Percentiles rank a stretch among this genome's conserved stretches.
Conservation (phyloP, 2,797 vertebrate genomes). For the Notoglanidium macrostoma region DNA sequence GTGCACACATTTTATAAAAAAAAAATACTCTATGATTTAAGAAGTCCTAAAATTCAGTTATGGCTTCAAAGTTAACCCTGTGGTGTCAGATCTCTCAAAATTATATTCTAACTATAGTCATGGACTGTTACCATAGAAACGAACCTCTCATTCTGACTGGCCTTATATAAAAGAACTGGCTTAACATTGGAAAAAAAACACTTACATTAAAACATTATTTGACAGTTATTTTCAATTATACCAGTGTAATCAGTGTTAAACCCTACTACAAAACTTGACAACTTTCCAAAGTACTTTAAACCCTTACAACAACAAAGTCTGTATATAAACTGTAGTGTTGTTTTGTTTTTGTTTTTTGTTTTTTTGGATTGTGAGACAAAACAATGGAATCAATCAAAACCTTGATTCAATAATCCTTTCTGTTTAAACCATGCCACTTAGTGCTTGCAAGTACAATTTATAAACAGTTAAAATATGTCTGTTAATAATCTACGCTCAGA, state of each 20-base stretch:
- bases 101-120: neutral
- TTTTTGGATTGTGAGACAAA: neutral
- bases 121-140: neutral
- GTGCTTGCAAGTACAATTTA: neutral
- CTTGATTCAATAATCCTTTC: neutral
- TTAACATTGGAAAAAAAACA: neutral
- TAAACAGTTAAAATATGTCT: neutral
- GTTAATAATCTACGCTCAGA: neutral
- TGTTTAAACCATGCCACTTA: neutral
- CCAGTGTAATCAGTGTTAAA: neutral
- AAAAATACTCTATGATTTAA: too few relatives aligned
- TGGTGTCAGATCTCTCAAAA: neutral
- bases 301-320: neutral
- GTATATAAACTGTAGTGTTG: too few relatives aligned
- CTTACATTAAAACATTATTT: neutral
- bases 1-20: neutral
- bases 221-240: neutral
- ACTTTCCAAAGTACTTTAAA: neutral
- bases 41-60: neutral
- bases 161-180: neutral
- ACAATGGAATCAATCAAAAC: neutral
- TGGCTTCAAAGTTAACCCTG: neutral
- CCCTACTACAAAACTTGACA: neutral
- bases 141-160: neutral
- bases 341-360: too few relatives aligned